Evolutionary conservation across 30 jellyfish, hydroid and myxozoan genomes (phyloP).

Genomic region (Aurelia aurita): DNA sequence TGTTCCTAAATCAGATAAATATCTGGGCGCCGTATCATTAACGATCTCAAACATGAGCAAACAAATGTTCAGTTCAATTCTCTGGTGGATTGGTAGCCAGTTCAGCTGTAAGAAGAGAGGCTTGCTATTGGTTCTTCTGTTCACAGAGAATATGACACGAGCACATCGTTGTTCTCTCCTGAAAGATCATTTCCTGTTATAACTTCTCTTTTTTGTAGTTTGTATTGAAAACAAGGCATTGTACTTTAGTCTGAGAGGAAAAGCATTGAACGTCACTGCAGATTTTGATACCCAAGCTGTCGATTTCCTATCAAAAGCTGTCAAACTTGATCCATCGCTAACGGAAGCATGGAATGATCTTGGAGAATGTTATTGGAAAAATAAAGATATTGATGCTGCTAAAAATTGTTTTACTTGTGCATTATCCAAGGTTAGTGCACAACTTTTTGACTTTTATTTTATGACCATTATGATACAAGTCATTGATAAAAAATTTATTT

Average conservation of each 20-base stretch:
- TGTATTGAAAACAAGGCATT: slow-evolving; percentile 89
- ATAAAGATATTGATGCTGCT: slow-evolving; percentile 90
- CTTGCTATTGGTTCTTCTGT: no score
- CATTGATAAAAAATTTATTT: no score
- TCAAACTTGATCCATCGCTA: slow-evolving; percentile 87
- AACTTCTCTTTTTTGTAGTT: slow-evolving; percentile 48
- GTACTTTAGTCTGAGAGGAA: slow-evolving; percentile 91
- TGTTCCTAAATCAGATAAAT: no score
- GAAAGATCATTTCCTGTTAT: no score
- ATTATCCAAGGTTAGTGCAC: slow-evolving; percentile 61
- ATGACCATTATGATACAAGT: no score
- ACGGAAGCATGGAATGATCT: slow-evolving; percentile 96
- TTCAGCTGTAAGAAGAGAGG: no score
- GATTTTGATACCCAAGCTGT: slow-evolving; percentile 91
- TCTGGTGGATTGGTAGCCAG: no score
- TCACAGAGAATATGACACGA: no score
- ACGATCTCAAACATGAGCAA: no score
- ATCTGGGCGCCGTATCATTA: no score
- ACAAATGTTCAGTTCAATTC: no score
- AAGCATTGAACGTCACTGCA: slow-evolving; percentile 76
- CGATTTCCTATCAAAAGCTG: slow-evolving; percentile 94
- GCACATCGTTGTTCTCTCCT: no score
- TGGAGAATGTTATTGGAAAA: slow-evolving; percentile 99
- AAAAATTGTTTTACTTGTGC: slow-evolving; percentile 90
- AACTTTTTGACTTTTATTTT: not conserved